These are phyloP conservation scores for Rhynchotus rufescens DNA, from an alignment of 2,797 vertebrate genomes.

Conservation along the genomic window DNA sequence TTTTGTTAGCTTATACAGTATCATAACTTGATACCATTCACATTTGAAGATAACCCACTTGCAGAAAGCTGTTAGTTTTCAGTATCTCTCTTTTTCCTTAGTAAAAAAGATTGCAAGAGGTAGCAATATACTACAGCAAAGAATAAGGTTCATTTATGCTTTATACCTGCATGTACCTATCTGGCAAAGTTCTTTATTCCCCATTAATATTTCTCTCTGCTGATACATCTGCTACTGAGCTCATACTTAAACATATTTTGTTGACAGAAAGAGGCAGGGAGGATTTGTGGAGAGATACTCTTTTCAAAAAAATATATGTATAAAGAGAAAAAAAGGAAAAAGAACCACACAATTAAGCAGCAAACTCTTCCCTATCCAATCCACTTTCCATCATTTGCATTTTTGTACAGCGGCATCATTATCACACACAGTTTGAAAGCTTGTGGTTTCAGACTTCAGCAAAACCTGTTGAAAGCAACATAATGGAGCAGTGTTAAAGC, in stretches of 20 bases:
- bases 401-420: constrained; percentile 31
- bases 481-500: background rate
- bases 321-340: background rate
- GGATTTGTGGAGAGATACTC: constrained; percentile 33
- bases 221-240: constrained; percentile 11
- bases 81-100: background rate
- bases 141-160: background rate
- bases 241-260: constrained; percentile 9
- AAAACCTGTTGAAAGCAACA: constrained; percentile 37
- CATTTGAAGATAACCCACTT: background rate
- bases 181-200: background rate
- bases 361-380: constrained; percentile 8
- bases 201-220: constrained; percentile 16
- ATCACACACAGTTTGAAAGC: constrained; percentile 53
- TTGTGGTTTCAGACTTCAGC: constrained; percentile 49
- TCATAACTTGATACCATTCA: background rate
- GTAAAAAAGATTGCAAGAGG: background rate
- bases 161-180: background rate
- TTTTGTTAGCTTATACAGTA: background rate
- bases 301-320: constrained; percentile 38
- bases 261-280: constrained; percentile 20
- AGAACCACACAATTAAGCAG: constrained; percentile 25
- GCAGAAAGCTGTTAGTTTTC: background rate
- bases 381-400: constrained; percentile 29
- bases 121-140: background rate